A percentile compares a stretch with the other conserved stretches of the same genome.
These are phyloP conservation scores for Pterocles orientalis DNA, from an alignment of 2,113 vertebrate genomes.

Conservation along the genomic window DNA sequence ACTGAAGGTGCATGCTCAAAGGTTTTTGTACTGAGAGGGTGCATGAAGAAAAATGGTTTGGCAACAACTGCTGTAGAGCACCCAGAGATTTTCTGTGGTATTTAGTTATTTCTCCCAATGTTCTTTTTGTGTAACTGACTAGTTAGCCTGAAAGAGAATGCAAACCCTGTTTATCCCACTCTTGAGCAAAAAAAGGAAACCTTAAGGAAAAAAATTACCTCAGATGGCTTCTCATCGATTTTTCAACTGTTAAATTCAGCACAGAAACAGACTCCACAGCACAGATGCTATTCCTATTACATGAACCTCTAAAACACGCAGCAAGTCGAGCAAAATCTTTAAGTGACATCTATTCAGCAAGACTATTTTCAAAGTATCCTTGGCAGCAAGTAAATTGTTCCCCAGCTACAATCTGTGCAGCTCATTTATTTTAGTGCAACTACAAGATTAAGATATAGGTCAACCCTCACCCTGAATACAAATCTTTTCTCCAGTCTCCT, in stretches of 20 bases:
- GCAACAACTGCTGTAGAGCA: neutral
- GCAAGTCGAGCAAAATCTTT: neutral
- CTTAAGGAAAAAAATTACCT: neutral
- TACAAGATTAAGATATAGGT: neutral
- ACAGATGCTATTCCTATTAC: neutral
- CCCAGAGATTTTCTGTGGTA: neutral
- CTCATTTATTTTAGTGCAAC: neutral
- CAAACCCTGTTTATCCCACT: neutral
- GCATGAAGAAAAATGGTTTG: neutral
- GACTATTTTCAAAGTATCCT: neutral
- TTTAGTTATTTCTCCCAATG: neutral
- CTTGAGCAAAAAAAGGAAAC: neutral
- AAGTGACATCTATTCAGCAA: neutral
- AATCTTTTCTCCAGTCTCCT: neutral
- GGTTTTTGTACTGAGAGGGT: neutral
- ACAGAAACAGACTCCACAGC: neutral
- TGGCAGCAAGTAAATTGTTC: slow-evolving; percentile 2
- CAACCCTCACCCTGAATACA: neutral
- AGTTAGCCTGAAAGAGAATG: neutral
- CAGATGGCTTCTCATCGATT: neutral
- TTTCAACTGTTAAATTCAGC: neutral
- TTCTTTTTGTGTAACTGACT: neutral
- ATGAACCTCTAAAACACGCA: neutral
- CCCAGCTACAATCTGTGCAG: neutral
- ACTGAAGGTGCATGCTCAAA: neutral